Percentiles rank a stretch among this genome's conserved stretches.
phyloP scores from a whole-genome alignment of 2,888 invertebrate genomes.

The Diloba caeruleocephala region DNA sequence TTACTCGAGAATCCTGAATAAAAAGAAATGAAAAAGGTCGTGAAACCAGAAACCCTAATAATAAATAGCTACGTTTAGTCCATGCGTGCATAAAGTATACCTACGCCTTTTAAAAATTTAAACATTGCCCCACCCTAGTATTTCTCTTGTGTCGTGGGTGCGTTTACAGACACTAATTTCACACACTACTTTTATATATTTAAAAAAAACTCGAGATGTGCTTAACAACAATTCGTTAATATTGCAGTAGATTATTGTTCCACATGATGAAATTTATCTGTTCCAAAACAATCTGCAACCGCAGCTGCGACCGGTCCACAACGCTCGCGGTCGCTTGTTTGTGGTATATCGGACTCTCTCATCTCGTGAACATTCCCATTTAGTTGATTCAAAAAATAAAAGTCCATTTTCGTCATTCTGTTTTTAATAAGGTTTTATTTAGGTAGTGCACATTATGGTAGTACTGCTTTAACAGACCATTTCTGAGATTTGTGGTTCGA shows the following conservation, averaged over 20 bases:
- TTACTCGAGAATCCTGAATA: no score
- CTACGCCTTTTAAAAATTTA: no score
- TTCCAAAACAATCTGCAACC: conserved; percentile 63
- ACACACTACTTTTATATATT: conserved; percentile 1
- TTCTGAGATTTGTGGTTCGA: no score
- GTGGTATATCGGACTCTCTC: conserved; percentile 43
- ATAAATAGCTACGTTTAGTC: no score
- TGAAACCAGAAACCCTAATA: no score
- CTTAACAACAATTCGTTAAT: conserved; percentile 44
- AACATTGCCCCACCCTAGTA: no score
- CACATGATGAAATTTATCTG: conserved; percentile 53
- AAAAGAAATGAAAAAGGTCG: no score
- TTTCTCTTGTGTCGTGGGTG: neutral
- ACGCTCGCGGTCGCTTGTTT: conserved; percentile 42
- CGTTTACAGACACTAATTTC: neutral
- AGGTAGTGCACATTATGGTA: no score
- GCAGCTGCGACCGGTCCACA: conserved; percentile 50
- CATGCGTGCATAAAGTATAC: no score
- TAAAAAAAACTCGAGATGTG: conserved; percentile 4
- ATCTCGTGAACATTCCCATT: conserved; percentile 41
- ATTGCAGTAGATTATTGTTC: conserved; percentile 49
- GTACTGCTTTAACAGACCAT: no score
- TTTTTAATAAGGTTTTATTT: no score
- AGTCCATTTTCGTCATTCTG: conserved; percentile 15
- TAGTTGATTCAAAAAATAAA: conserved; percentile 32